phyloP scores from a whole-genome alignment of 2,797 vertebrate species.

The Enteromius thamalakanensis region DNA sequence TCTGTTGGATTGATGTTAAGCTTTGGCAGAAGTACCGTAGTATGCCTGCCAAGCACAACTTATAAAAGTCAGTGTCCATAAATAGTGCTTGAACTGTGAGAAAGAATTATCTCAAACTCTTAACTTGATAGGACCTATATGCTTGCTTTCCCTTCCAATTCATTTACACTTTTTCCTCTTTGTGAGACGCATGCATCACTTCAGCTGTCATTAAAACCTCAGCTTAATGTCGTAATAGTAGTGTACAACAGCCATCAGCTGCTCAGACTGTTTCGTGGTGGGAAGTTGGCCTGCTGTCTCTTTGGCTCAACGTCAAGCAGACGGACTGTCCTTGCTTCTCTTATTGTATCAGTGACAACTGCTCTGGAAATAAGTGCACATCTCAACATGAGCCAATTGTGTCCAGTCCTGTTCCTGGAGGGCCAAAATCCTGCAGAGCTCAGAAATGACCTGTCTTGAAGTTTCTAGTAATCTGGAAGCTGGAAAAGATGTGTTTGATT shows the following conservation, averaged over 20 bases:
- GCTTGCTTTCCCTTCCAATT: constrained; percentile 7
- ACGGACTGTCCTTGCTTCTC: constrained; percentile 20
- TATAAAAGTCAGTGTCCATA: constrained; percentile 22
- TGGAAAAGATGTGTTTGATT: not conserved
- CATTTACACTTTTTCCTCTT: constrained; percentile 14
- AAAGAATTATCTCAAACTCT: not conserved
- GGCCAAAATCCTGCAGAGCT: not conserved
- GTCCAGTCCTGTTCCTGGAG: not conserved
- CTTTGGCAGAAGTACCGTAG: constrained; percentile 7
- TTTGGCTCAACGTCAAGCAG: constrained; percentile 41
- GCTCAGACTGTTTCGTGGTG: constrained; percentile 9
- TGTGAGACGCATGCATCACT: constrained; percentile 15
- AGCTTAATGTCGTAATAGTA: constrained; percentile 31
- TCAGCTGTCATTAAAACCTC: constrained; percentile 39
- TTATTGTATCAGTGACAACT: constrained; percentile 18
- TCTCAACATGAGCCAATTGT: not conserved
- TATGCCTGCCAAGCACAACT: constrained; percentile 10
- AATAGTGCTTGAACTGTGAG: not conserved
- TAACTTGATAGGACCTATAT: not conserved
- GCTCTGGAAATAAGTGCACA: not conserved
- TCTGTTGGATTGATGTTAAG: constrained; percentile 15
- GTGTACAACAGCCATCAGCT: constrained; percentile 8
- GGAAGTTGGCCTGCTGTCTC: constrained; percentile 35
- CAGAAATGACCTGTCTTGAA: not conserved
- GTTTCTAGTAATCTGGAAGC: not conserved